Evolutionary conservation across 2,888 invertebrate genomes (phyloP).

Genomic region (Gymnosoma rotundatum): DNA sequence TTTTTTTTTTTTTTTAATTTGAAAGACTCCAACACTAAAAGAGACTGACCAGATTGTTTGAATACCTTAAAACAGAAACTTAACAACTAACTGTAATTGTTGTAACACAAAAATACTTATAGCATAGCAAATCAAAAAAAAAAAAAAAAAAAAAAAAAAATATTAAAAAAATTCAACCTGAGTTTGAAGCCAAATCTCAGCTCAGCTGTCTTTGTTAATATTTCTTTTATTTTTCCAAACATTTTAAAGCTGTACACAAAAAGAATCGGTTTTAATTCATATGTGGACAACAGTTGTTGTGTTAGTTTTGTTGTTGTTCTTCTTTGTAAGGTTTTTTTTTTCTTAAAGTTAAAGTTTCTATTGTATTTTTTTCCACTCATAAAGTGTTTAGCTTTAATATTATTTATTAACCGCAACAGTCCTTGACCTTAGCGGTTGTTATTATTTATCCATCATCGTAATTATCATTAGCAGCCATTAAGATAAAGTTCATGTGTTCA

Average conservation of each 20-base stretch:
- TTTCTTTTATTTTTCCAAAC: too few species aligned
- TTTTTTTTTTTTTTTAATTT: not conserved
- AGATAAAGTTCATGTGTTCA: constrained; percentile 9
- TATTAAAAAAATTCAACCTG: too few species aligned
- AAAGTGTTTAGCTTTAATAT: constrained; percentile 53
- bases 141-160: too few species aligned
- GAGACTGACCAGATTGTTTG: too few species aligned
- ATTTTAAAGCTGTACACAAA: not conserved
- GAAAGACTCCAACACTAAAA: not conserved
- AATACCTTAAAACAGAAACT: too few species aligned
- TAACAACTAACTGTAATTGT: too few species aligned
- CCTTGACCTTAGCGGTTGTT: constrained; percentile 73
- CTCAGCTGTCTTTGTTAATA: too few species aligned
- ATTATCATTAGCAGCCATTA: constrained; percentile 27
- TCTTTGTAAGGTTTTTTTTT: constrained; percentile 14
- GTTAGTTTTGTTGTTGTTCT: constrained; percentile 40
- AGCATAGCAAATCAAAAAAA: too few species aligned
- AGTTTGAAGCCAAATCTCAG: too few species aligned
- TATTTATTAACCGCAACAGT: constrained; percentile 71
- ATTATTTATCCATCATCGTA: constrained; percentile 65
- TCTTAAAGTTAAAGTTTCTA: constrained; percentile 2
- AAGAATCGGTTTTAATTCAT: not conserved
- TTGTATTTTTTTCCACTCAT: constrained; percentile 10
- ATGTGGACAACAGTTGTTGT: constrained; percentile 35
- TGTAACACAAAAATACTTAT: too few species aligned